Conservation (phyloP, 1,140 invertebrate genomes). For the Amphibalanus amphitrite region DNA sequence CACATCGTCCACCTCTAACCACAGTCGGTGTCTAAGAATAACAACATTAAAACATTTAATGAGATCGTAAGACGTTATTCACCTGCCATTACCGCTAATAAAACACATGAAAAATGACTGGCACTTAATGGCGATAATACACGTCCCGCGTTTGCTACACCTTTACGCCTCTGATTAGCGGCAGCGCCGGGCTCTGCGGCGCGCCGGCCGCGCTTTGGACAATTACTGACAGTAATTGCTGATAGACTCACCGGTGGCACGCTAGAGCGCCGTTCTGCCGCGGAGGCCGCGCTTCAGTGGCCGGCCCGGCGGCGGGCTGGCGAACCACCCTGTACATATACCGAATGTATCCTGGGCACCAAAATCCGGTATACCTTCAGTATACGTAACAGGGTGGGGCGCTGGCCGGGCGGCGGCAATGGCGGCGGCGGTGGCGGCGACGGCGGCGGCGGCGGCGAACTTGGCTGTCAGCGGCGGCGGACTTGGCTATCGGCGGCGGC, state of each 20-base stretch:
- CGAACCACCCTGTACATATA: not conserved
- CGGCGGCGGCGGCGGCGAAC: no score
- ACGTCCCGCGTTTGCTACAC: not conserved
- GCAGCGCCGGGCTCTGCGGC: no score
- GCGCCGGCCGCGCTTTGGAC: not conserved
- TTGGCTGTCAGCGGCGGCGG: no score
- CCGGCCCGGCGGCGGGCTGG: no score
- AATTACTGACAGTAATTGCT: not conserved
- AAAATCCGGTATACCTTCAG: conserved; percentile 1
- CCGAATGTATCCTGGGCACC: not conserved
- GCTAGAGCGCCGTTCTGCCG: not conserved
- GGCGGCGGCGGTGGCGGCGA: not conserved
- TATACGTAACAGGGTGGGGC: not conserved
- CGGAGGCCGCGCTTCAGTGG: no score
- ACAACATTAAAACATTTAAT: conserved; percentile 2
- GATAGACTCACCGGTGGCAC: not conserved
- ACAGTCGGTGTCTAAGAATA: not conserved
- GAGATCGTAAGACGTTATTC: not conserved
- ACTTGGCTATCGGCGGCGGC: no score
- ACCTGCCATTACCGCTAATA: not conserved
- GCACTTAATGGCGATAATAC: not conserved
- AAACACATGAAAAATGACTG: not conserved
- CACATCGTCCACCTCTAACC: not conserved
- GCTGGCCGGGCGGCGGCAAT: no score
- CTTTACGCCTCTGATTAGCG: not conserved